These are phyloP conservation scores for Discoglossus pictus DNA, from an alignment of 2,797 vertebrate genomes.

Conservation along the genomic window DNA sequence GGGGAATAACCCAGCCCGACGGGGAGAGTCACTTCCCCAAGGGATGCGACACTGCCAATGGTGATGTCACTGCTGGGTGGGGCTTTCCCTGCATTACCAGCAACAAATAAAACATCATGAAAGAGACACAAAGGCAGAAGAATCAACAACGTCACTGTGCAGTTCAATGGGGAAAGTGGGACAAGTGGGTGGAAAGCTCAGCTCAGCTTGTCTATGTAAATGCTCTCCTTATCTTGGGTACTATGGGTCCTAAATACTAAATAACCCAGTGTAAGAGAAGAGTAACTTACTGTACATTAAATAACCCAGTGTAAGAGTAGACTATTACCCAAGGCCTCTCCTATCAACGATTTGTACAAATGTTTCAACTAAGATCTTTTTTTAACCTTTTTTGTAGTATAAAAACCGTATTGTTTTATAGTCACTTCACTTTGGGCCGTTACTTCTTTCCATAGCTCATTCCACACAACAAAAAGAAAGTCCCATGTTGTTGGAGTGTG, in stretches of 20 bases:
- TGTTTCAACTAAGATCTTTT: too few species aligned
- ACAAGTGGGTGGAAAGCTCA: neutral
- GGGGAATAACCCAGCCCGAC: conserved; percentile 74
- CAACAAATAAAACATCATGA: conserved; percentile 75
- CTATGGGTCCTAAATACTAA: neutral
- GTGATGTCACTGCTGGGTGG: conserved; percentile 74
- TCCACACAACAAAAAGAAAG: too few species aligned
- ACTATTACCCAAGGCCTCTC: too few species aligned
- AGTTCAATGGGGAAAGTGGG: neutral
- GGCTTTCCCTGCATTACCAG: conserved; percentile 75
- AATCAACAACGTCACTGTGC: neutral
- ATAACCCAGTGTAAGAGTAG: too few species aligned
- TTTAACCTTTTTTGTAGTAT: too few species aligned
- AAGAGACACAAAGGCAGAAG: conserved; percentile 1
- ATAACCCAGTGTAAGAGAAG: conserved; percentile 38
- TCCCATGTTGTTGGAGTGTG: too few species aligned
- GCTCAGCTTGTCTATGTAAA: neutral
- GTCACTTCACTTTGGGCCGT: too few species aligned
- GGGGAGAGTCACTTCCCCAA: conserved; percentile 67
- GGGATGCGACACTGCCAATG: conserved; percentile 63
- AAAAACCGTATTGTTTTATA: too few species aligned
- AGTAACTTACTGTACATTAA: too few species aligned
- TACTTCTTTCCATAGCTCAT: too few species aligned
- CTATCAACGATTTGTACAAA: too few species aligned
- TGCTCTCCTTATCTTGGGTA: conserved; percentile 3